Conservation (phyloP, 2,797 vertebrate genomes). For the Manis javanica region DNA sequence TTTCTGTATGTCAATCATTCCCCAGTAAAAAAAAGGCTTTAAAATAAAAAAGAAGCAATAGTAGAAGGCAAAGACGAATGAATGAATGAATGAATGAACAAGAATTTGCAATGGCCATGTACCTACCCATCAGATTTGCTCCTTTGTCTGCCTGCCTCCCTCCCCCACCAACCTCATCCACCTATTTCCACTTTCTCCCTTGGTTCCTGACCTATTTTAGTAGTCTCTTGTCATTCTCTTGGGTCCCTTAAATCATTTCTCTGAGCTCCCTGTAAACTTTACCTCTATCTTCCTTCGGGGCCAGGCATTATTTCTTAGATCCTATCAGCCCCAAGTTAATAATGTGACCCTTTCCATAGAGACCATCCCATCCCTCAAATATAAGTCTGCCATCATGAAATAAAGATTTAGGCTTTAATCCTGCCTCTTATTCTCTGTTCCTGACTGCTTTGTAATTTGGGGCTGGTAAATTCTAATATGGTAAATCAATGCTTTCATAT, state of each 20-base stretch:
- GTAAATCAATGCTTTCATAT: neutral
- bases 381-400: slow-evolving; percentile 61
- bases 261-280: slow-evolving; percentile 29
- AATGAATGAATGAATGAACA: no score
- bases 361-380: neutral
- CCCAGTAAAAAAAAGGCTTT: neutral
- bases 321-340: slow-evolving; percentile 18
- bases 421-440: slow-evolving; percentile 14
- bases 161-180: neutral
- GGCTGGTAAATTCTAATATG: slow-evolving; percentile 12
- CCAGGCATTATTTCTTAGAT: slow-evolving; percentile 51
- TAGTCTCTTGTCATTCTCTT: neutral
- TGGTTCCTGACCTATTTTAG: neutral
- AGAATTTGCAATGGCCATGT: neutral
- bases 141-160: neutral
- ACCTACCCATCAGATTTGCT: neutral
- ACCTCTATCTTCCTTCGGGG: neutral
- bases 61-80: neutral
- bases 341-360: neutral
- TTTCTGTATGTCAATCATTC: neutral
- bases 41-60: neutral
- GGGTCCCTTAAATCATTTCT: slow-evolving; percentile 3
- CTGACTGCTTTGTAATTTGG: slow-evolving; percentile 53
- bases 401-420: slow-evolving; percentile 33
- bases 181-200: neutral